A percentile compares a stretch with the other conserved stretches of the same genome.
These are phyloP conservation scores for Onychorhynchus coronatus DNA, from an alignment of 2,113 vertebrate species.

Conservation along the genomic window DNA sequence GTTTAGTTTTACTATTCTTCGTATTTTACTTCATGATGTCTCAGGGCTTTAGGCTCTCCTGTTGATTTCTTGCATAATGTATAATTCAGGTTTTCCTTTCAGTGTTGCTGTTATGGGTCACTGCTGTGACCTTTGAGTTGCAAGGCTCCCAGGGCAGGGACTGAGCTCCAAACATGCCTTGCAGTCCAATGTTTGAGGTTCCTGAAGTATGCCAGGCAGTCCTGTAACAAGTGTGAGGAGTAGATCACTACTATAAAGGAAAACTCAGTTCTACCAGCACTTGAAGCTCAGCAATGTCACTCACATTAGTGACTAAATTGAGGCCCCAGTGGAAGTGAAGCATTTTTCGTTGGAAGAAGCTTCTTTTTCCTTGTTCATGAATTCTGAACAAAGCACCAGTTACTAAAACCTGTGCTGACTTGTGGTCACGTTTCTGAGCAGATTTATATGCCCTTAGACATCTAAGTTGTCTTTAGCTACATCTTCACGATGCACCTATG, in stretches of 20 bases:
- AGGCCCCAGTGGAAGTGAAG: background rate
- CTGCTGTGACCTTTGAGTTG: background rate
- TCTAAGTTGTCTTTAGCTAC: background rate
- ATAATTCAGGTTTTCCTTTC: background rate
- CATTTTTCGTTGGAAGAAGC: background rate
- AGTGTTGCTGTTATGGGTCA: background rate
- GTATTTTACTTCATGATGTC: background rate
- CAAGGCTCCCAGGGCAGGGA: background rate
- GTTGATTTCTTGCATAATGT: background rate
- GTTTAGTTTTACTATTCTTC: slow-evolving; percentile 51
- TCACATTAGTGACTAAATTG: background rate
- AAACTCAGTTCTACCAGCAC: background rate
- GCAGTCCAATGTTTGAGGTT: background rate
- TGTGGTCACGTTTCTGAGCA: background rate
- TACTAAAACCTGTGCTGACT: background rate
- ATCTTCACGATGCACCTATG: background rate
- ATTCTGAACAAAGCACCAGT: background rate
- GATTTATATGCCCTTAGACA: background rate
- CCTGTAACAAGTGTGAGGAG: background rate
- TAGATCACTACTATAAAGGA: background rate
- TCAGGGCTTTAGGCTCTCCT: background rate
- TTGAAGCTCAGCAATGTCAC: background rate
- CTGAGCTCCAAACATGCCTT: background rate
- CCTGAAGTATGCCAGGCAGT: background rate
- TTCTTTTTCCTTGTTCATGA: background rate